A percentile compares a stretch with the other conserved stretches of the same genome.
Conservation (phyloP, 2,888 invertebrate species). For the Xylota segnis region DNA sequence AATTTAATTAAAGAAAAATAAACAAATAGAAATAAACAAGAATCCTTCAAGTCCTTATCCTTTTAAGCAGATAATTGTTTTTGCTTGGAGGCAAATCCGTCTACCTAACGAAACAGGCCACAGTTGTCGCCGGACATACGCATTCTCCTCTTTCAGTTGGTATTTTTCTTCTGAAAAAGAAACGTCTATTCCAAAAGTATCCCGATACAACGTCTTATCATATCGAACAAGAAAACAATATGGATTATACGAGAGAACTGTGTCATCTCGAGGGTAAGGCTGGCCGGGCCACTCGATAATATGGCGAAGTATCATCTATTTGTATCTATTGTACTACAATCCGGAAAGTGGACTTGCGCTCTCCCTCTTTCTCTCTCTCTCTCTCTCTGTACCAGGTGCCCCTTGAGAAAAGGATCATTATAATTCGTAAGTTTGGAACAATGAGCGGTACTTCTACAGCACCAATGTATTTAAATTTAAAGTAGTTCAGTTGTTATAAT, state of each 20-base stretch:
- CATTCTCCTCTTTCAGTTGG: conserved; percentile 5
- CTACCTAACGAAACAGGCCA: not conserved
- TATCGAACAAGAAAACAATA: conserved; percentile 39
- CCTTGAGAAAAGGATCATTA: conserved; percentile 39
- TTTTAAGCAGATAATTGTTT: conserved; percentile 60
- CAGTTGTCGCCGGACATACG: not conserved
- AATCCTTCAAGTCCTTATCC: conserved; percentile 44
- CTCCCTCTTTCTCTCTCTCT: not conserved
- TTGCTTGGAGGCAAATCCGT: not conserved
- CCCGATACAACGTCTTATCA: conserved; percentile 33
- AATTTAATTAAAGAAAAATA: not conserved
- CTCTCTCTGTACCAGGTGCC: not conserved
- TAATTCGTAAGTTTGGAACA: conserved; percentile 57
- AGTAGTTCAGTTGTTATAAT: conserved; percentile 46
- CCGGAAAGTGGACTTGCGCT: conserved; percentile 34
- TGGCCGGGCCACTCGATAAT: conserved; percentile 25
- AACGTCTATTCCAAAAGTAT: conserved; percentile 5
- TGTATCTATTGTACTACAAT: conserved; percentile 58
- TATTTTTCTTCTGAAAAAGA: conserved; percentile 7
- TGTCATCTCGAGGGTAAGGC: conserved; percentile 24
- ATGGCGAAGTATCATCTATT: conserved; percentile 38
- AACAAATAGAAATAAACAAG: conserved; percentile 41
- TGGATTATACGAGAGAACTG: conserved; percentile 54
- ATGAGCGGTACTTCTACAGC: conserved; percentile 30
- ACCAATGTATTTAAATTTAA: conserved; percentile 60